Evolutionary conservation across 2,797 vertebrate species (phyloP).

Genomic region (Eulemur albifrons): DNA sequence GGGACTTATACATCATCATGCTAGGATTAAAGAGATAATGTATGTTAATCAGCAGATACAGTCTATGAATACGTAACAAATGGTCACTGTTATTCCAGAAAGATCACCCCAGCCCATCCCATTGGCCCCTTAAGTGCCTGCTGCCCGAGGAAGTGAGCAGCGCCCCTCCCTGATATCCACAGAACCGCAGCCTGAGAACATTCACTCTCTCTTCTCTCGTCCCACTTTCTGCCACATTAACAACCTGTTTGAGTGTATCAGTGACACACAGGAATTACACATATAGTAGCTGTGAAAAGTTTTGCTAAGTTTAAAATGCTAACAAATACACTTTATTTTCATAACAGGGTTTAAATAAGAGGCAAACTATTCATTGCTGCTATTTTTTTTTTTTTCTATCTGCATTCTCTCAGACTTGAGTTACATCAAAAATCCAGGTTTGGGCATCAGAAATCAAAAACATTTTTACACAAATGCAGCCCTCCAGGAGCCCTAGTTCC

Average conservation of each 20-base stretch:
- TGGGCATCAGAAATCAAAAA: neutral
- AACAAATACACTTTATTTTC: neutral
- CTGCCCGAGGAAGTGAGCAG: neutral
- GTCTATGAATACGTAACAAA: neutral
- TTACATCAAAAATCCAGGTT: constrained; percentile 11
- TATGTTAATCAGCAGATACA: neutral
- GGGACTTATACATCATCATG: neutral
- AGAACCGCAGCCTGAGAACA: neutral
- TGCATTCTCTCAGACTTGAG: neutral
- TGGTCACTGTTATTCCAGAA: neutral
- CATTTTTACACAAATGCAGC: neutral
- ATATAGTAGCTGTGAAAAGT: neutral
- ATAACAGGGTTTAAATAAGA: neutral
- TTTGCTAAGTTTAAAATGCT: neutral
- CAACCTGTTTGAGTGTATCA: neutral
- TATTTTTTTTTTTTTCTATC: neutral
- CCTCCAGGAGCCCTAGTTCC: too few species aligned
- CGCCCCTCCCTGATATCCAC: neutral
- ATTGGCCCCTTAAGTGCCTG: neutral
- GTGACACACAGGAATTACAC: neutral
- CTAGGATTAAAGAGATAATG: neutral
- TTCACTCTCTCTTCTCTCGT: neutral
- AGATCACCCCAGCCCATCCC: neutral
- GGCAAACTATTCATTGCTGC: neutral
- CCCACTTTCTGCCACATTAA: neutral